phyloP scores from a whole-genome alignment of 2,888 invertebrate species.

The Heteromyza rotundicornis region DNA sequence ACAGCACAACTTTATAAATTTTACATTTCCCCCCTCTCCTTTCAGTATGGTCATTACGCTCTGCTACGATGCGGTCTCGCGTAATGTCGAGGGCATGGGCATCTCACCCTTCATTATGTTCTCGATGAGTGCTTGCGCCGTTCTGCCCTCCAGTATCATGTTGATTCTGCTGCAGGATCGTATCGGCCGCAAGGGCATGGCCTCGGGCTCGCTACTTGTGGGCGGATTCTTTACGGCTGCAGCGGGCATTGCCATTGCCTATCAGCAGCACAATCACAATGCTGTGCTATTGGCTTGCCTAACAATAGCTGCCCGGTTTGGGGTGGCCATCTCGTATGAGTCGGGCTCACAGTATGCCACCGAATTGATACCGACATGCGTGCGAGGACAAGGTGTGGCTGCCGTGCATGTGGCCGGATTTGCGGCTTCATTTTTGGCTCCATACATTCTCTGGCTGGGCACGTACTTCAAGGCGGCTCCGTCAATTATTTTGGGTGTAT shows the following conservation, averaged over 20 bases:
- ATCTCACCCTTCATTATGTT: constrained; percentile 67
- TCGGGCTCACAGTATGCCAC: constrained; percentile 72
- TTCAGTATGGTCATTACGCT: constrained; percentile 68
- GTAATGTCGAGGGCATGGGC: constrained; percentile 67
- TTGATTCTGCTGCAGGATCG: constrained; percentile 59
- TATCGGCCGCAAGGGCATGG: constrained; percentile 66
- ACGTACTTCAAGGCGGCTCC: constrained; percentile 65
- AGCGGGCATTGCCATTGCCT: constrained; percentile 64
- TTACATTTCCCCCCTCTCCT: constrained; percentile 9
- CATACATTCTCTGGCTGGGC: constrained; percentile 66
- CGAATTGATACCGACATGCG: constrained; percentile 70
- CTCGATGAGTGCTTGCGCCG: constrained; percentile 66
- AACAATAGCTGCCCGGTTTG: constrained; percentile 66
- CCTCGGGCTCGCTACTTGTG: constrained; percentile 65
- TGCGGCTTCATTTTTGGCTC: constrained; percentile 68
- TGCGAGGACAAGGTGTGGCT: constrained; percentile 70
- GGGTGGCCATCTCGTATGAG: constrained; percentile 70
- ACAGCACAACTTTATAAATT: background rate
- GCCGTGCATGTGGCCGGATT: constrained; percentile 70
- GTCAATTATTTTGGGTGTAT: constrained; percentile 65
- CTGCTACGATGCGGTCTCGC: constrained; percentile 68
- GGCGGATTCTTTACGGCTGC: constrained; percentile 66
- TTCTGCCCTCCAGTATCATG: constrained; percentile 65
- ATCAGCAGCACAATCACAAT: constrained; percentile 60
- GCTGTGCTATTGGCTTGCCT: constrained; percentile 63